Percentiles rank a stretch among this genome's conserved stretches.
Conservation (phyloP, 1,140 invertebrate genomes). For the Euwallacea similis region DNA sequence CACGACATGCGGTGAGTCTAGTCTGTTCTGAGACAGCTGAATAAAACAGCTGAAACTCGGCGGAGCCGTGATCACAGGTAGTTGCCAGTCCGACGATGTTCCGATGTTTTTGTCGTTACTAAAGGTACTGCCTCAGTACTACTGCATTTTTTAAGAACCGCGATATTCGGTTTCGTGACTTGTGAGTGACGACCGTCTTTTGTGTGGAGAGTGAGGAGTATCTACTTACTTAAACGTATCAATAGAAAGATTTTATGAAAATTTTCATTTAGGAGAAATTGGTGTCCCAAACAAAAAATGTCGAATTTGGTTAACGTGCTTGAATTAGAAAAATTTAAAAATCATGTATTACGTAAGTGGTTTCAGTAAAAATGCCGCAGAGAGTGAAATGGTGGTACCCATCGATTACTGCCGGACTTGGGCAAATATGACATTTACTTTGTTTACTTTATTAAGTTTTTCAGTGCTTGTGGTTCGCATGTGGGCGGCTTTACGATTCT, state of each 20-base stretch:
- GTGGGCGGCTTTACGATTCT: conserved; percentile 24
- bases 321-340: conserved; percentile 2
- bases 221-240: no score
- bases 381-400: conserved; percentile 10
- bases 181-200: neutral
- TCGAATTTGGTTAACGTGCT: neutral
- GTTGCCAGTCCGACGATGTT: conserved; percentile 21
- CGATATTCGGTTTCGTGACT: neutral
- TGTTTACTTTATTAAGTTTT: conserved; percentile 15
- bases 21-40: conserved; percentile 33
- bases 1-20: conserved; percentile 24
- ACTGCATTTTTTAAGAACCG: neutral
- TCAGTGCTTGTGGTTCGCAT: conserved; percentile 7
- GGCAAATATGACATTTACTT: neutral
- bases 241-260: no score
- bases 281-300: no score
- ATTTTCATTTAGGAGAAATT: no score
- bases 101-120: conserved; percentile 26
- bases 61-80: conserved; percentile 33
- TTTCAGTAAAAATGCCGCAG: neutral
- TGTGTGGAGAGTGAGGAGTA: neutral
- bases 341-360: conserved; percentile 6
- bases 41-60: conserved; percentile 40
- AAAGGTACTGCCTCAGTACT: neutral
- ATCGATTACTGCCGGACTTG: neutral